These are phyloP conservation scores for Calvadosia cruxmelitensis DNA, from an alignment of 30 jellyfish, hydroid and myxozoan species.

Conservation along the genomic window DNA sequence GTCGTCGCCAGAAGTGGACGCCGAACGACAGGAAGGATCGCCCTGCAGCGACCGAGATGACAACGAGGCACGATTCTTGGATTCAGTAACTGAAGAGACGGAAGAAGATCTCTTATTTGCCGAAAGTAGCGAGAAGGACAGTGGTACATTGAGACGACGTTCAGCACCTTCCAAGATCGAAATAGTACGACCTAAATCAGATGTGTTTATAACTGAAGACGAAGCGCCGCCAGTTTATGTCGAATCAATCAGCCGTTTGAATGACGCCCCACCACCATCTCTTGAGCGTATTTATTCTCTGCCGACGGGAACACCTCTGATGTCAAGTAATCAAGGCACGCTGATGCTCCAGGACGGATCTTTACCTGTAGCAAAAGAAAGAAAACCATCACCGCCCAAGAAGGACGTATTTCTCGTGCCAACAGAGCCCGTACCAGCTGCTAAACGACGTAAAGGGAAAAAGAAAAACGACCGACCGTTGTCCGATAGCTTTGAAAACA, in stretches of 20 bases:
- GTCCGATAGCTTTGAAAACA: conserved; percentile 84
- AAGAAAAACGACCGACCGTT: conserved; percentile 81
- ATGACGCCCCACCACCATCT: background rate
- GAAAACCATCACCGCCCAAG: background rate
- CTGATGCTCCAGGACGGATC: background rate
- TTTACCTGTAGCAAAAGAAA: background rate
- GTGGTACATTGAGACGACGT: no score
- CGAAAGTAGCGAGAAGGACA: background rate
- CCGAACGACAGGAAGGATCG: no score
- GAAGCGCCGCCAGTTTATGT: conserved; percentile 8
- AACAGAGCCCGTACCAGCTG: conserved; percentile 53
- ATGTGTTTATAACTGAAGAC: conserved; percentile 5
- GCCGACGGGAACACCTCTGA: background rate
- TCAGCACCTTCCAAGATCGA: background rate
- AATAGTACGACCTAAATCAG: background rate
- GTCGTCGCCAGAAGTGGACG: conserved; percentile 5
- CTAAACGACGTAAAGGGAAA: conserved; percentile 27
- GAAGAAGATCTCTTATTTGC: conserved; percentile 58
- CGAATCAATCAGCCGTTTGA: conserved; percentile 16
- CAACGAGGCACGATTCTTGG: conserved; percentile 27
- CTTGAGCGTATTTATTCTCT: conserved; percentile 1
- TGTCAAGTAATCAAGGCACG: background rate
- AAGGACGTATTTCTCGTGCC: conserved; percentile 3
- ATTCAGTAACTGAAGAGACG: conserved; percentile 84
- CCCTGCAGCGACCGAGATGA: no score